Base-by-base conservation (phyloP, 2,113 vertebrate genomes). In the Todiramphus saurophagus region DNA sequence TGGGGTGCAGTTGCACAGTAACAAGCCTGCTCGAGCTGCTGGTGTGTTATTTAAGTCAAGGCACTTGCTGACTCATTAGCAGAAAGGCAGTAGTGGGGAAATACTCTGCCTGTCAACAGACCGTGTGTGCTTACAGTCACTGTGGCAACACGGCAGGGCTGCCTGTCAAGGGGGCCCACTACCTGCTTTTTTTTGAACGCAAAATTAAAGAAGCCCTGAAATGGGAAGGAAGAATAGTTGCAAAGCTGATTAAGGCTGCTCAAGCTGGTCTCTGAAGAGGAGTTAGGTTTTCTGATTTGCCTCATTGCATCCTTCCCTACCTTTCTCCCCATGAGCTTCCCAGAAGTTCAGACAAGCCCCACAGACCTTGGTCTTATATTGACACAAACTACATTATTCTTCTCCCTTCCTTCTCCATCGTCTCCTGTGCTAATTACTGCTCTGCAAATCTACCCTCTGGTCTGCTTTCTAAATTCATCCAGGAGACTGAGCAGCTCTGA, bases 401-500 rank as follows among this genome's bases (percentile, higher is more conserved):
- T 87, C 63, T 97, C n/a, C 30, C 11, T 80, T 7, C 3, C 60
- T 64, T 76, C 51, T 86, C 39, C 35, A 28, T 51, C 0, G 0
- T 85, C 79, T 94, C 68, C 68, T 83, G 56, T 92, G 85, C 76
- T 96, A 87, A 93, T 94, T 96, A 77, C 48, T 84, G 73, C 51
- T 81, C 60, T 88, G 73, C 83, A 95, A 24, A 81, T 94, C 88
- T 90, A 46, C 72, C 67, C 67, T 97, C 50, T 88, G 88, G 87
- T 86, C 85, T 93, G 85, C 75, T 92, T 90, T 72, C 76, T 90
- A 90, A 92, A 90, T 90, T 69, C 90, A 89, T 96, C 37, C 44
- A 93, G 77, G 87, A 95, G 85, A 23, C 82, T 93, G 93, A 91
- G 82, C 70, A 87, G 93, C 91, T 88, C 18, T 3, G 55, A 83